Conservation (phyloP, 1,140 invertebrate genomes). For the Drosophila cardini region DNA sequence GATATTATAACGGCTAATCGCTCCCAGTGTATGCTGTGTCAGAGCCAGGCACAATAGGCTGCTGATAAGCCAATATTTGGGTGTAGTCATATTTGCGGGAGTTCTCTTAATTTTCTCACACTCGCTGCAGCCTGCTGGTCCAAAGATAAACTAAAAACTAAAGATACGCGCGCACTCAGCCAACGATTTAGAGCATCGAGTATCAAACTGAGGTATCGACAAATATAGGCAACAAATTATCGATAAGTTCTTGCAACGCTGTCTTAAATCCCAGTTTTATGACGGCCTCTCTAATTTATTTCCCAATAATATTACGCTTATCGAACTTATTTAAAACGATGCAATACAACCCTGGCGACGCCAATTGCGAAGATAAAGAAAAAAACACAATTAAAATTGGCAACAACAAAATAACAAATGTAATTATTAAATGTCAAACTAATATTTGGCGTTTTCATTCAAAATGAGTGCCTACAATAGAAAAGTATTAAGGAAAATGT, state of each 20-base stretch:
- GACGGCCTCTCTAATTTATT: too few relatives aligned
- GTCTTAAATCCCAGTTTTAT: too few relatives aligned
- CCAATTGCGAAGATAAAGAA: constrained; percentile 32
- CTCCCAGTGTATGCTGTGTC: constrained; percentile 20
- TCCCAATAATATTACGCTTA: too few relatives aligned
- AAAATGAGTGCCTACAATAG: constrained; percentile 67
- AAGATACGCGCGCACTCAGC: too few relatives aligned
- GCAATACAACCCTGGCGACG: constrained; percentile 33
- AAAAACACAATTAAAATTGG: neutral
- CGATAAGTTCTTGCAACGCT: too few relatives aligned
- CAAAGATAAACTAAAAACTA: too few relatives aligned
- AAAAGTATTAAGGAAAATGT: constrained; percentile 44
- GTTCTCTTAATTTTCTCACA: too few relatives aligned
- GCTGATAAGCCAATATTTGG: constrained; percentile 41
- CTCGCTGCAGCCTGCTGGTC: too few relatives aligned
- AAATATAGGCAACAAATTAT: too few relatives aligned
- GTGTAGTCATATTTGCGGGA: neutral
- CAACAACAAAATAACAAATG: constrained; percentile 50
- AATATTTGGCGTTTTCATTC: constrained; percentile 29
- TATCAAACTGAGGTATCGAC: too few relatives aligned
- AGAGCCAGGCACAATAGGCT: constrained; percentile 38
- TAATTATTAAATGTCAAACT: constrained; percentile 24
- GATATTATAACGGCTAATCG: constrained; percentile 65
- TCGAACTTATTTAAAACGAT: too few relatives aligned
- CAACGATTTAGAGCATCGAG: too few relatives aligned